Evolutionary conservation across 2,888 invertebrate species (phyloP).

Genomic region (Sepioteuthis lessoniana): DNA sequence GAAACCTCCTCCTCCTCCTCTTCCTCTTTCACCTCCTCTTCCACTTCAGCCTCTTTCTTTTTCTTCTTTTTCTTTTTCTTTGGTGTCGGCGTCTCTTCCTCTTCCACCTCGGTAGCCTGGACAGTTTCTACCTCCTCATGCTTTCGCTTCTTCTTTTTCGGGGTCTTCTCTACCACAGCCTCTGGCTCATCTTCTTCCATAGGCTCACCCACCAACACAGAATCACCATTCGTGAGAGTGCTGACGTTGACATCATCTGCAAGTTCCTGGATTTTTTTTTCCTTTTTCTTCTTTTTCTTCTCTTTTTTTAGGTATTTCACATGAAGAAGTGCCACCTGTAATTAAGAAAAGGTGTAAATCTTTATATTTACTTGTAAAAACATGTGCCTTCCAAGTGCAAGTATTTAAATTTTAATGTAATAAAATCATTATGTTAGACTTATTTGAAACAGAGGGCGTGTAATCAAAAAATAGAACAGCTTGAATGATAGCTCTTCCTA

Average conservation of each 20-base stretch:
- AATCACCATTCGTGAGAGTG: background rate
- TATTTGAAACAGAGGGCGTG: too few relatives aligned
- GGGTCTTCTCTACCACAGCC: background rate
- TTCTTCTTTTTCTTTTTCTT: constrained; percentile 51
- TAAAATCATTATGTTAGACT: too few relatives aligned
- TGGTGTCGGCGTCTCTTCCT: constrained; percentile 51
- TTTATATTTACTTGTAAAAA: background rate
- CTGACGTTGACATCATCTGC: constrained; percentile 18
- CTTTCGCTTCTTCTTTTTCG: background rate
- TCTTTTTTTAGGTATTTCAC: constrained; percentile 66
- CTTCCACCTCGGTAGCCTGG: constrained; percentile 57
- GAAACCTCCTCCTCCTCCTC: constrained; percentile 52
- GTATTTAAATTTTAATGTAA: too few relatives aligned
- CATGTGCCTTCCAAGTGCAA: too few relatives aligned
- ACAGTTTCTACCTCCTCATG: constrained; percentile 51
- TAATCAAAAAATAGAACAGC: too few relatives aligned
- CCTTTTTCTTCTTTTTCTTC: constrained; percentile 69
- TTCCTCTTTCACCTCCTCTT: constrained; percentile 54
- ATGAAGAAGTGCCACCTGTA: constrained; percentile 64
- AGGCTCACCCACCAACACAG: constrained; percentile 38
- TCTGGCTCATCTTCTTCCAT: background rate
- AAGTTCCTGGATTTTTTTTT: constrained; percentile 53
- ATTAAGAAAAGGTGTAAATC: constrained; percentile 25
- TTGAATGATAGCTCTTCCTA: too few relatives aligned
- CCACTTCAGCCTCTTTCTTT: constrained; percentile 48